Evolutionary conservation across 2,888 invertebrate genomes (phyloP).

Genomic region (Thera obeliscata): DNA sequence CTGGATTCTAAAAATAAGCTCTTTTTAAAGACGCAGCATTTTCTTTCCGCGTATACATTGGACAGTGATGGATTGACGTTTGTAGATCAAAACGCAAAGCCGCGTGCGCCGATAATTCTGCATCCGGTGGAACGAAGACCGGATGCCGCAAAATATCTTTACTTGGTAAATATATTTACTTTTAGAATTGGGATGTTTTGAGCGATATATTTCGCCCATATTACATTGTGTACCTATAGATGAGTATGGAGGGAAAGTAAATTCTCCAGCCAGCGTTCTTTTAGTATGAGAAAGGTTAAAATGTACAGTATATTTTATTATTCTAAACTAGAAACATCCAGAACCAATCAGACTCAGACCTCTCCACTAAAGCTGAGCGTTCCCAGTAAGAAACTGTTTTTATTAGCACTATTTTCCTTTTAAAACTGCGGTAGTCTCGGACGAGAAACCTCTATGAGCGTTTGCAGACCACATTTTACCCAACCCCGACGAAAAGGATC

Average conservation of each 20-base stretch:
- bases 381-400: background rate
- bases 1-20: slow-evolving; percentile 33
- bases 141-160: slow-evolving; percentile 55
- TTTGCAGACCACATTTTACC: slow-evolving; percentile 13
- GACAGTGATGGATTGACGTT: slow-evolving; percentile 67
- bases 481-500: slow-evolving; percentile 15
- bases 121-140: slow-evolving; percentile 59
- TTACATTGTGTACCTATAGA: background rate
- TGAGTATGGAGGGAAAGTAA: background rate
- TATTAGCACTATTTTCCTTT: slow-evolving; percentile 3
- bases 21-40: slow-evolving; percentile 46
- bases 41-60: slow-evolving; percentile 51
- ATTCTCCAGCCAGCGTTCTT: background rate
- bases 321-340: too few relatives aligned
- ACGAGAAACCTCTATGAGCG: slow-evolving; percentile 15
- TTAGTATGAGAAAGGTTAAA: too few relatives aligned
- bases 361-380: background rate
- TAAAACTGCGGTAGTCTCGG: background rate
- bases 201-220: slow-evolving; percentile 14
- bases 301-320: too few relatives aligned
- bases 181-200: slow-evolving; percentile 34
- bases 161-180: slow-evolving; percentile 49
- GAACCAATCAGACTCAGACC: background rate
- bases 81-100: slow-evolving; percentile 53
- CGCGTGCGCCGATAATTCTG: slow-evolving; percentile 53